Conservation (phyloP, 2,888 invertebrate genomes). For the Anthophora plumipes region DNA sequence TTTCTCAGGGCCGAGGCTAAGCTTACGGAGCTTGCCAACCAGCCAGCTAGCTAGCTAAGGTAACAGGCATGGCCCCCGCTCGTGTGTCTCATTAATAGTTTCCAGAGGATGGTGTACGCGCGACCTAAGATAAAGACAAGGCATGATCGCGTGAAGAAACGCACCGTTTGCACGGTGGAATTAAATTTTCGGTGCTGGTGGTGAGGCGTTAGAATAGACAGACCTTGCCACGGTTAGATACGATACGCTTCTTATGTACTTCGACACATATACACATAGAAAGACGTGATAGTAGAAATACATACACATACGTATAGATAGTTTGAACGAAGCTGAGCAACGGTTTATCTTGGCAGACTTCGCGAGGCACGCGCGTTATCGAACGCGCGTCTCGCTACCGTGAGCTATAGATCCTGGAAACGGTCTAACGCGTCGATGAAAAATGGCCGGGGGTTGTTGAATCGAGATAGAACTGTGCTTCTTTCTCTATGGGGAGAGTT, state of each 20-base stretch:
- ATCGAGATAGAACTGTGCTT: background rate
- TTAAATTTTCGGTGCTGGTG: conserved; percentile 22
- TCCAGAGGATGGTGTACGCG: background rate
- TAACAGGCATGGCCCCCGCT: background rate
- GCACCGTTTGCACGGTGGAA: conserved; percentile 14
- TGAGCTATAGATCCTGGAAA: conserved; percentile 8
- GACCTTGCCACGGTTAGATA: background rate
- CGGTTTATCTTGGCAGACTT: conserved; percentile 37
- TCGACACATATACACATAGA: background rate
- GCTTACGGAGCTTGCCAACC: conserved; percentile 34
- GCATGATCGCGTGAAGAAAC: conserved; percentile 44
- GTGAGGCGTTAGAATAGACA: too few relatives aligned
- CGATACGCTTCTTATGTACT: background rate
- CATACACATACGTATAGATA: background rate
- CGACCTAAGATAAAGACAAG: conserved; percentile 46
- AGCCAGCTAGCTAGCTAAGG: too few relatives aligned
- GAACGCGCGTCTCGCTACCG: conserved; percentile 18
- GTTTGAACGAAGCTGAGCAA: background rate
- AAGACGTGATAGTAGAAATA: background rate
- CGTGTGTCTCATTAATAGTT: conserved; percentile 53
- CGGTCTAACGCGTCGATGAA: conserved; percentile 23
- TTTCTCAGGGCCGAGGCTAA: conserved; percentile 34
- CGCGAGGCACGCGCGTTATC: conserved; percentile 42
- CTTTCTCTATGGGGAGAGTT: background rate
- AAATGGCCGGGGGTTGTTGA: conserved; percentile 42